Conservation (phyloP, 2,888 invertebrate genomes). For the Volucella inanis region DNA sequence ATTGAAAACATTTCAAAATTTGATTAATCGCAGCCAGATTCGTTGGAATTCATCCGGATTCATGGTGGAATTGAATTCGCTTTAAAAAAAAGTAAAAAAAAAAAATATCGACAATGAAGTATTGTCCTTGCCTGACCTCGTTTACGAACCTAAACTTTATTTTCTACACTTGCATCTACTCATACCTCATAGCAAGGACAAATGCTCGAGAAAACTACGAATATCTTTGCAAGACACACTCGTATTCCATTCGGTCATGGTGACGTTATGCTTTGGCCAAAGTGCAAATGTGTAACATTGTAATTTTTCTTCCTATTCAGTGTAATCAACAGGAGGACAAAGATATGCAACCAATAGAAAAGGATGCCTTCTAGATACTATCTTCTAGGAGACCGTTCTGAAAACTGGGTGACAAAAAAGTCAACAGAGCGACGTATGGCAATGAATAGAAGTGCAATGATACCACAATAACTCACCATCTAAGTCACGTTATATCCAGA, state of each 20-base stretch:
- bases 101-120: slow-evolving; percentile 57
- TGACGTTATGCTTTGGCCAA: slow-evolving; percentile 46
- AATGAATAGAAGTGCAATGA: slow-evolving; percentile 67
- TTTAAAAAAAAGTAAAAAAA: slow-evolving; percentile 9
- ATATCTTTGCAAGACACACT: background rate
- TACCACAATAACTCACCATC: slow-evolving; percentile 68
- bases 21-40: slow-evolving; percentile 51
- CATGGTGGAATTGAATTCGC: slow-evolving; percentile 27
- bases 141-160: slow-evolving; percentile 51
- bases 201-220: background rate
- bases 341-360: slow-evolving; percentile 43
- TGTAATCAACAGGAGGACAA: slow-evolving; percentile 61
- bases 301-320: slow-evolving; percentile 67
- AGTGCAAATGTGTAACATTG: slow-evolving; percentile 70
- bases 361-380: slow-evolving; percentile 23
- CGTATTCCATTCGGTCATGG: background rate
- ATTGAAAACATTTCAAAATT: slow-evolving; percentile 51
- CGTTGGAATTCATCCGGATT: background rate
- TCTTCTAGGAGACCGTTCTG: slow-evolving; percentile 25
- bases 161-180: slow-evolving; percentile 5
- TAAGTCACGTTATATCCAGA: slow-evolving; percentile 58
- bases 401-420: slow-evolving; percentile 48
- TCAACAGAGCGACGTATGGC: slow-evolving; percentile 52
- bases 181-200: background rate
- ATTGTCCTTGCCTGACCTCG: slow-evolving; percentile 57